Evolutionary conservation across 2,797 vertebrate species (phyloP), one percentile per base, ranked within the genome.

Genomic region (Tangara arthus): DNA sequence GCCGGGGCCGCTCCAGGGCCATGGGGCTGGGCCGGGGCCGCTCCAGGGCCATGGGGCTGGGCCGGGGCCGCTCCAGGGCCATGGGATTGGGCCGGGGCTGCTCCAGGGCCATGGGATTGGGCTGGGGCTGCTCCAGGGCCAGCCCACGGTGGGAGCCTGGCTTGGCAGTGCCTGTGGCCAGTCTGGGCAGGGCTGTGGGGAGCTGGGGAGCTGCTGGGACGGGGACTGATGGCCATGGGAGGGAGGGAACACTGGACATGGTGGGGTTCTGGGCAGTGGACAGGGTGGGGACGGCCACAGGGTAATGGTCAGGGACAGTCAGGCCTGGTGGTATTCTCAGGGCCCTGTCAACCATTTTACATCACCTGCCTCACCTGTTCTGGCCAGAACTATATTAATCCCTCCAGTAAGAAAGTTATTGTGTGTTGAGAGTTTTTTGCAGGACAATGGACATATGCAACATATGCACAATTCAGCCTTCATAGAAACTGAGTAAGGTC

Each of bases 111-210:
- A 18, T 26, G 46, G 44, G 46, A 4, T 23, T 15, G 8, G 6
- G 10, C 27, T 70, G 27, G 50, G 26, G 16, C n/a, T 47, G 42
- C 30, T 23, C 32, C 2, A 53, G 30, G 30, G 30, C 14, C 35
- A 21, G 27, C 11, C 19, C 0, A 0, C 0, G 4, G 18, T 15
- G 6, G 9, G 13, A 8, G 2, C 12, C 8, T 30, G 32, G 15
- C 22, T 22, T 32, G 30, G 12, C 35, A 30, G 22, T 1, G 15
- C 21, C 37, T 6, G 2, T 19, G 23, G 10, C 32, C 17, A 2
- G 7, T 2, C 49, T 15, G 34, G 44, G 39, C 6, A 46, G 15
- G 35, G 50, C 37, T 46, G 17, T 21, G 59, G 8, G 30, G 19
- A 57, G 4, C 34, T 52, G 59, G 34, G 60, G 14, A 26, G 12